These are phyloP conservation scores for Drosophila siamana DNA, from an alignment of 2,888 invertebrate species.

Conservation along the genomic window DNA sequence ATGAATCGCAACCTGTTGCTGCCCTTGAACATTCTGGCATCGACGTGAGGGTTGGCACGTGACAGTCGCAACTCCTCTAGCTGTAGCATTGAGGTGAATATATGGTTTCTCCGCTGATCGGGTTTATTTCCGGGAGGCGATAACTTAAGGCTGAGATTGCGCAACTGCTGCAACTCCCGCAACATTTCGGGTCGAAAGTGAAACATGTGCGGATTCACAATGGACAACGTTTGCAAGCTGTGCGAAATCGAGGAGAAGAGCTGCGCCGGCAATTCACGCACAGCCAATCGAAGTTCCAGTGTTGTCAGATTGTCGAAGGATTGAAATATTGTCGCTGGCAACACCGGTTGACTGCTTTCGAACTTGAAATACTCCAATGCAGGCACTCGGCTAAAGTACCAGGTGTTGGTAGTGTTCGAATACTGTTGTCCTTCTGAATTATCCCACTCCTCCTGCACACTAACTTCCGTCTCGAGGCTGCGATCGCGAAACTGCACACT, in stretches of 20 bases:
- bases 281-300: constrained; percentile 50
- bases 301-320: constrained; percentile 53
- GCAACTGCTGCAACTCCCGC: constrained; percentile 48
- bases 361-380: constrained; percentile 58
- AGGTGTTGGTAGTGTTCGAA: constrained; percentile 27
- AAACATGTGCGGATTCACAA: constrained; percentile 56
- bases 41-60: constrained; percentile 87
- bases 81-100: constrained; percentile 87
- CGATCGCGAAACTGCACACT: constrained; percentile 64
- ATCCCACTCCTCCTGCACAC: neutral
- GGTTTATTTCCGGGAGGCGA: neutral
- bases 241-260: constrained; percentile 49
- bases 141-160: constrained; percentile 57
- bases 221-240: constrained; percentile 52
- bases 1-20: constrained; percentile 88
- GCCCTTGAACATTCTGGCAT: constrained; percentile 87
- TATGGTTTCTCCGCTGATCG: constrained; percentile 68
- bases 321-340: constrained; percentile 59
- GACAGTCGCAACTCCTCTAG: constrained; percentile 88
- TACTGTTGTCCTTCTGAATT: neutral
- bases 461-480: constrained; percentile 43
- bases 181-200: constrained; percentile 46
- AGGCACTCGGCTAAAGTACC: constrained; percentile 63
- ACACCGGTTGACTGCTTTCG: constrained; percentile 37
- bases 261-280: constrained; percentile 42